Evolutionary conservation across 2,113 vertebrate species (phyloP), one percentile per base, ranked within the genome.

Genomic region (Siniperca knerii): DNA sequence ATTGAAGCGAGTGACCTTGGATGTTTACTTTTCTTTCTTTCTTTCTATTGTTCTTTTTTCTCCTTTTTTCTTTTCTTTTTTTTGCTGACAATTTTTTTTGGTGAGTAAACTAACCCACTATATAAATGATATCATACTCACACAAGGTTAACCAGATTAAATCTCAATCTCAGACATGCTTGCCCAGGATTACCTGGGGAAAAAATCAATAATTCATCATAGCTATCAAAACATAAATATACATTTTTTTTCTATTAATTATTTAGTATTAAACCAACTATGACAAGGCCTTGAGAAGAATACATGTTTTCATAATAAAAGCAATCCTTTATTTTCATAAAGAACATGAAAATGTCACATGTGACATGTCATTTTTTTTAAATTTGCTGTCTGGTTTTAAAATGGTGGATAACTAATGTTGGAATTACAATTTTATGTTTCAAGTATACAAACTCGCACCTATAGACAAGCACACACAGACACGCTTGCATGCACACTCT

Each of bases 1-100:
- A 84, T n/a, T 67, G 18, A 77, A 46, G 11, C 2, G 0, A 74
- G 52, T 78, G 75, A 90, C 84, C 84, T 89, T 87, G 82, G 23
- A 70, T 72, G 1, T 83, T 40, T 68, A 9, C 21, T 1, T 84
- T 55, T 82, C 2, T 82, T 52, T 84, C 40, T 52, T 29, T 75
- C 25, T 60, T 57, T 84, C 2, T 35, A 10, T 81, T 4, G 2
- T 76, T 12, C 4, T 35, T 75, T 86, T 40, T 10, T 29, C 2
- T 23, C 0, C 0, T 16, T 65, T 20, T 54, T 40, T 0, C 6
- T 42, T 42, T 6, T 42, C 8, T 4, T 23, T 37, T 37, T 37
- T 40, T 48, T 25, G n/a, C 37, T n/a, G 11, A 65, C 42, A 10
- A 8, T 64, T 68, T 62, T 12, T 50, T 64, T 33, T 62, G 37